These are phyloP conservation scores for Urophycis tenuis DNA, from an alignment of 2,797 vertebrate genomes.

Conservation along the genomic window DNA sequence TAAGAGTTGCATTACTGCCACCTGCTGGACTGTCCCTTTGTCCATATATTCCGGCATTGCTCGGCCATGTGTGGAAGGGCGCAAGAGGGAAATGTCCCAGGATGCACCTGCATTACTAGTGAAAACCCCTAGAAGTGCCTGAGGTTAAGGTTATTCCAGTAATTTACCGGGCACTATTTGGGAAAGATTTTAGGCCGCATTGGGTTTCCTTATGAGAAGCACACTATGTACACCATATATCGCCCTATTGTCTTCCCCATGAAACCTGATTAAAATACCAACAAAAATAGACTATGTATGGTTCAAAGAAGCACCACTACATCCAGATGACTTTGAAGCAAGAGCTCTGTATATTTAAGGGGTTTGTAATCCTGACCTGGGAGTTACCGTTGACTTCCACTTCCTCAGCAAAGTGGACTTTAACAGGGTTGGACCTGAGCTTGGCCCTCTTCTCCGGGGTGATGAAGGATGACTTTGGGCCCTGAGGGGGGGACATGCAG, in stretches of 20 bases:
- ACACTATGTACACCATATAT: background rate
- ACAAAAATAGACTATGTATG: background rate
- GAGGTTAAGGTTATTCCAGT: no score
- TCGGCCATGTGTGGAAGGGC: no score
- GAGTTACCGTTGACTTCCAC: constrained; percentile 88
- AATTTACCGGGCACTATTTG: no score
- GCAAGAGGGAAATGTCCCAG: no score
- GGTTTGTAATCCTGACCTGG: constrained; percentile 71
- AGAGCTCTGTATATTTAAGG: no score
- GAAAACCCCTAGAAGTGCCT: no score
- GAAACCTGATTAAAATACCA: background rate
- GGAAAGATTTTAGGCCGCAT: background rate
- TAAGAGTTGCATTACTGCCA: no score
- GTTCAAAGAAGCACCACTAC: background rate
- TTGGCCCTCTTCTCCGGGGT: constrained; percentile 93
- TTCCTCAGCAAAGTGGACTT: constrained; percentile 94
- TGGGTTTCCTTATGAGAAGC: background rate
- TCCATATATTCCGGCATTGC: no score
- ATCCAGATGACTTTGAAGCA: background rate
- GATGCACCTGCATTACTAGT: no score
- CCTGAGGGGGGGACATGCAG: constrained; percentile 63
- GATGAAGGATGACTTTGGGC: constrained; percentile 94
- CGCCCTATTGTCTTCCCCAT: background rate
- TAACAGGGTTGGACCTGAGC: constrained; percentile 88
- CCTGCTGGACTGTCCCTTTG: no score